Evolutionary conservation across 1,140 invertebrate species (phyloP).

Genomic region (Drosophila bipectinata): DNA sequence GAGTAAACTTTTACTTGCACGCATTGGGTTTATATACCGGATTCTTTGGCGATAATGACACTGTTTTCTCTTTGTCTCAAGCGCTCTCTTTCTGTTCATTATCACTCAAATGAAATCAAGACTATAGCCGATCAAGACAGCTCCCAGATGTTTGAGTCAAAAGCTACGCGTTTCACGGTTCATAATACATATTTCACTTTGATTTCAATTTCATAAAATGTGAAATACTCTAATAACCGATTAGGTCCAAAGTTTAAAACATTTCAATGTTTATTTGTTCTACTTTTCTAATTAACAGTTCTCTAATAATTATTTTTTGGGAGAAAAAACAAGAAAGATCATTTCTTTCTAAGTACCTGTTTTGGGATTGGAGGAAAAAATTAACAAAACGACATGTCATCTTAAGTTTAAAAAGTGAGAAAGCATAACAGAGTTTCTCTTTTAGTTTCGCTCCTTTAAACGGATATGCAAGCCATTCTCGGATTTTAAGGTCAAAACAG

Average conservation of each 20-base stretch:
- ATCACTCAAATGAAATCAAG: neutral
- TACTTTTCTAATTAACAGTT: slow-evolving; percentile 21
- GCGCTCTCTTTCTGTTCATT: neutral
- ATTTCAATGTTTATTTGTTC: slow-evolving; percentile 10
- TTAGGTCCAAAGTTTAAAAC: neutral
- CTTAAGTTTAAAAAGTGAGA: neutral
- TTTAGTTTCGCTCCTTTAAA: slow-evolving; percentile 46
- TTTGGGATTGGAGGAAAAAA: neutral
- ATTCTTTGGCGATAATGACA: neutral
- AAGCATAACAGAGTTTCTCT: neutral
- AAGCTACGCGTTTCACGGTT: too few species aligned
- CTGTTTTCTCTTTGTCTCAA: neutral
- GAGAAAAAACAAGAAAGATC: neutral
- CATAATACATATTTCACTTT: neutral
- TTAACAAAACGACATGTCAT: neutral
- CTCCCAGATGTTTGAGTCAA: neutral
- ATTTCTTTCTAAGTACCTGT: neutral
- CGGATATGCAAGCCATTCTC: slow-evolving; percentile 73
- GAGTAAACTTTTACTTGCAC: slow-evolving; percentile 1
- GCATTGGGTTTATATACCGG: neutral
- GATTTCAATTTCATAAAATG: neutral
- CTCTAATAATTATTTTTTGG: slow-evolving; percentile 11
- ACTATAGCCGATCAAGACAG: neutral
- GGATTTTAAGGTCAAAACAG: slow-evolving; percentile 73
- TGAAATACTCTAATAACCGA: neutral